Base-by-base conservation (phyloP, 2,797 vertebrate genomes). In the Clarias laeviceps region DNA sequence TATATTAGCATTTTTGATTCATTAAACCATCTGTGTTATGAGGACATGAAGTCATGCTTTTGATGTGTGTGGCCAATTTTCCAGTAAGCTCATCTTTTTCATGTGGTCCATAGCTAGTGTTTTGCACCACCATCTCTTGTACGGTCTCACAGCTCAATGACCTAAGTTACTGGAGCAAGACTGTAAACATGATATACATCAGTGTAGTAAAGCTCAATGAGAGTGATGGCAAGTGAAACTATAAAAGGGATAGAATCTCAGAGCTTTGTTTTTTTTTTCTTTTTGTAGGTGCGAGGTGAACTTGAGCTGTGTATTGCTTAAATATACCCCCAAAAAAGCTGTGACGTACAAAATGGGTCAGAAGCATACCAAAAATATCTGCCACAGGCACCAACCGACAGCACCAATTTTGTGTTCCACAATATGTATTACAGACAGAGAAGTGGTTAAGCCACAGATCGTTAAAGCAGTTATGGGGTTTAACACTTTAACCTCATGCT, bases 301-400 rank as follows among this genome's bases (percentile, higher is more conserved):
- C 24, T 8, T 29, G 56, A 22, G 2, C 7, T 37, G 32, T 61
- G 54, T n/a, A 2, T n/a, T 61, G 32, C 20, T 37, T n/a, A 37
- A 62, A 40, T 40, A 12, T 22, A 27, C 12, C 11, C 22, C 64
- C 0, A 80, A 80, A 22, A 79, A 27, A 22, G 32, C 74, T 59
- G 56, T 24, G 32, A 61, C 29, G 34, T n/a, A 6, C 34, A 65
- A 80, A 80, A 64, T 80, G 61, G 78, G 59, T 80, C 78, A 80
- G 61, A 27, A 80, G 4, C 15, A 64, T 45, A 45, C 78, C 61
- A 45, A 65, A 80, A 80, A 80, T 80, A 65, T 27, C 32, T n/a
- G 22, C 76, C 32, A 15, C 57, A 62, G 57, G 76, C 57, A 79
- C 32, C 76, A n/a, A 79, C 32, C 76, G 15, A 62, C 2, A 8